A percentile compares a stretch with the other conserved stretches of the same genome.
phyloP scores from a whole-genome alignment of 2,113 vertebrate species.

The Hirundichthys speculiger region DNA sequence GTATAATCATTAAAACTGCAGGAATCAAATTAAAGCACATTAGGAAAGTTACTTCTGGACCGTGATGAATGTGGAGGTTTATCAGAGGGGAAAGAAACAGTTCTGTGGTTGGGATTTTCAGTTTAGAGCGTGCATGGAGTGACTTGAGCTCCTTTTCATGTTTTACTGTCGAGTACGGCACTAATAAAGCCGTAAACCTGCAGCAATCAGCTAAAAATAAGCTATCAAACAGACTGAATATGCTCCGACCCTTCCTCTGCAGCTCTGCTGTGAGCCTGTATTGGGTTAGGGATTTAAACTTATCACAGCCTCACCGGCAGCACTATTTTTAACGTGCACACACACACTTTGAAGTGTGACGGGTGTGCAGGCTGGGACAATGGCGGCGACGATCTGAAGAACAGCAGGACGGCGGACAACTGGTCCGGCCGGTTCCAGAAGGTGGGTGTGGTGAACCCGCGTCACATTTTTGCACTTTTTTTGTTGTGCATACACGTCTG shows the following conservation, averaged over 20 bases:
- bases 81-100: background rate
- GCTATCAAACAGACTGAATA: constrained; percentile 8
- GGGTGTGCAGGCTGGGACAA: constrained; percentile 14
- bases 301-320: background rate
- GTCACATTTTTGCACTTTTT: no score
- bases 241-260: constrained; percentile 33
- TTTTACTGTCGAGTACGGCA: background rate
- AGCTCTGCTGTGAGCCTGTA: constrained; percentile 8
- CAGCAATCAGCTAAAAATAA: constrained; percentile 22
- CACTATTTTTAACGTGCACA: constrained; percentile 42
- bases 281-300: constrained; percentile 37
- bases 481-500: no score
- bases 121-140: no score
- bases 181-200: constrained; percentile 7
- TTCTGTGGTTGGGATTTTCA: background rate
- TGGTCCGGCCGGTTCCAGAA: no score
- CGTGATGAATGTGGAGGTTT: no score
- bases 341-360: constrained; percentile 34
- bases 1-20: background rate
- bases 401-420: no score
- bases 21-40: constrained; percentile 3
- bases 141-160: background rate
- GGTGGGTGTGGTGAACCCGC: no score
- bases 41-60: constrained; percentile 5
- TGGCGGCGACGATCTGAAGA: no score